phyloP scores from a whole-genome alignment of 2,888 invertebrate species.

The Thysanoteuthis rhombus region DNA sequence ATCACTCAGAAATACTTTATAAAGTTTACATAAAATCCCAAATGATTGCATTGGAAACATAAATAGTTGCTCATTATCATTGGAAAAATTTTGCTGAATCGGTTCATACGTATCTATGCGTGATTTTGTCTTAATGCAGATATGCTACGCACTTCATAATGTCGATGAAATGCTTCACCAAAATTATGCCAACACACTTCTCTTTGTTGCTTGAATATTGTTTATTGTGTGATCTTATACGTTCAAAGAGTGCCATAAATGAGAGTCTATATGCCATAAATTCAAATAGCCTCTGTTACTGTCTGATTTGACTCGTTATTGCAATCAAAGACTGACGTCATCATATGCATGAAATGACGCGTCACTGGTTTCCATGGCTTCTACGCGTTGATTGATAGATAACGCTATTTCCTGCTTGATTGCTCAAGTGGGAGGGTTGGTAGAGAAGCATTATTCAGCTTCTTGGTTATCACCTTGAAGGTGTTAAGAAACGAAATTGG shows the following conservation, averaged over 20 bases:
- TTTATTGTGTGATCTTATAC: not conserved
- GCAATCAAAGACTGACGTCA: not conserved
- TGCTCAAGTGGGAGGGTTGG: not conserved
- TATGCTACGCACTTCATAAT: not conserved
- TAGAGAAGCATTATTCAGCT: not conserved
- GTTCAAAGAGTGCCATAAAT: not conserved
- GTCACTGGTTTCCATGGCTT: not conserved
- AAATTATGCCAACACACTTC: not conserved
- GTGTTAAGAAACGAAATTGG: not conserved
- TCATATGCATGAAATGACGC: not conserved
- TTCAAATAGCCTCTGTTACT: not conserved
- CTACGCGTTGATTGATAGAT: conserved; percentile 12
- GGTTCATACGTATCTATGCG: not conserved
- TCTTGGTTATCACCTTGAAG: not conserved
- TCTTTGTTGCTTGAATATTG: not conserved
- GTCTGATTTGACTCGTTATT: not conserved
- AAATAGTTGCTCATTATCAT: not conserved
- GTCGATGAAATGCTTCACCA: not conserved
- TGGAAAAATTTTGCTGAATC: too few species aligned
- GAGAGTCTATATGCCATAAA: not conserved
- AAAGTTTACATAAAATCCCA: too few species aligned
- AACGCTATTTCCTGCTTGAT: not conserved
- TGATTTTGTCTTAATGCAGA: not conserved
- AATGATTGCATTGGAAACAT: not conserved
- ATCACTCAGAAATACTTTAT: too few species aligned